A percentile compares a stretch with the other conserved stretches of the same genome.
phyloP scores from a whole-genome alignment of 2,888 invertebrate genomes.

The Leistus spinibarbis region DNA sequence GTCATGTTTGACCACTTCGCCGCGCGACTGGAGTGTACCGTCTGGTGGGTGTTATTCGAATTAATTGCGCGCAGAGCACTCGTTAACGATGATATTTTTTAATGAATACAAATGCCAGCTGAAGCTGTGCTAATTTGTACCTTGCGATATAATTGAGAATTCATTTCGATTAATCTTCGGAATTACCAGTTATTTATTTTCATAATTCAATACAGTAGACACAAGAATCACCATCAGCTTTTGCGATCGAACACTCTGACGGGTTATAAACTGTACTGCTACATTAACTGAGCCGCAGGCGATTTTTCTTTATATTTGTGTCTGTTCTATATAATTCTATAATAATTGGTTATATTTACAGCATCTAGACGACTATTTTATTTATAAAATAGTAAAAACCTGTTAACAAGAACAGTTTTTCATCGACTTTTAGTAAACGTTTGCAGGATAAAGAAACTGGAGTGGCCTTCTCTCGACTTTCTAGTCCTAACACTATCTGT shows the following conservation, averaged over 20 bases:
- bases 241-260: background rate
- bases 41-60: background rate
- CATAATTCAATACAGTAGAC: background rate
- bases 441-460: too few species aligned
- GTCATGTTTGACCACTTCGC: background rate
- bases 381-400: too few species aligned
- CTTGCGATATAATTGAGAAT: background rate
- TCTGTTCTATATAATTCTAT: too few species aligned
- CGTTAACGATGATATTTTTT: background rate
- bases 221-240: background rate
- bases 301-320: too few species aligned
- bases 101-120: background rate
- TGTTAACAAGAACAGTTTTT: too few species aligned
- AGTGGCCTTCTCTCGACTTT: too few species aligned
- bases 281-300: too few species aligned
- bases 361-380: too few species aligned
- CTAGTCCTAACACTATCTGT: too few species aligned
- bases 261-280: background rate
- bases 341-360: too few species aligned
- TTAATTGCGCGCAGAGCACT: background rate
- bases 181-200: background rate
- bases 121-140: background rate
- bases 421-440: too few species aligned
- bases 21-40: background rate
- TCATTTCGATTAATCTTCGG: background rate